These are phyloP conservation scores for Chrosomus eos DNA, from an alignment of 2,797 vertebrate species.

Conservation along the genomic window DNA sequence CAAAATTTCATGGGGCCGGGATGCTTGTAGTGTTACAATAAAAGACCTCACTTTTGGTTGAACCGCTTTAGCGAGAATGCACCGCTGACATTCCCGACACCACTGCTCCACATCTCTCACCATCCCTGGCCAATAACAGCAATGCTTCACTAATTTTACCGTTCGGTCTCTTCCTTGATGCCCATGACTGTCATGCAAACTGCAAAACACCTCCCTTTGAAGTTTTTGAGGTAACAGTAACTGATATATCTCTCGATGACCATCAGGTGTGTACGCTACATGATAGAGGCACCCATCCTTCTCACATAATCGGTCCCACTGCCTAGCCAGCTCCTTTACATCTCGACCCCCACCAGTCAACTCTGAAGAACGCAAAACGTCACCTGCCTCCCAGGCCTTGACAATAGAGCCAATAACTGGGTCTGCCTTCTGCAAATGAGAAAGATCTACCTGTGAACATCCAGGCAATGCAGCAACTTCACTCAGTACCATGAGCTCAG, in stretches of 20 bases:
- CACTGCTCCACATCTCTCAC: background rate
- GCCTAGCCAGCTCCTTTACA: background rate
- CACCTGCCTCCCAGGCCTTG: background rate
- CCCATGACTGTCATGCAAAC: background rate
- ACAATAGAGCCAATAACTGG: background rate
- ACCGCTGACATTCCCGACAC: background rate
- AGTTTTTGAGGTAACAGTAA: background rate
- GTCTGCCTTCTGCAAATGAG: background rate
- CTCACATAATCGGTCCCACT: background rate
- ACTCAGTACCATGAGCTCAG: background rate
- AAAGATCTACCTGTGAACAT: too few relatives aligned
- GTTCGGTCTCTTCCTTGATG: background rate
- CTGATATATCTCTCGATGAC: background rate
- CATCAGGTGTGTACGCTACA: background rate
- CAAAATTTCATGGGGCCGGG: background rate
- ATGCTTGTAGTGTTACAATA: background rate
- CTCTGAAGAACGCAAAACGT: background rate
- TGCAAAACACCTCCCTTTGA: background rate
- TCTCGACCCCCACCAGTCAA: background rate
- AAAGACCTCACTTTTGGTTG: background rate
- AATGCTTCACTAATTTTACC: background rate
- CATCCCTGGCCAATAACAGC: background rate
- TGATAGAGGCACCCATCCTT: background rate
- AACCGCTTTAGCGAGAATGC: background rate
- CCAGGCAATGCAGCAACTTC: background rate